Base-by-base conservation (phyloP, 2,797 vertebrate genomes). In the Benthosema pterotum region DNA sequence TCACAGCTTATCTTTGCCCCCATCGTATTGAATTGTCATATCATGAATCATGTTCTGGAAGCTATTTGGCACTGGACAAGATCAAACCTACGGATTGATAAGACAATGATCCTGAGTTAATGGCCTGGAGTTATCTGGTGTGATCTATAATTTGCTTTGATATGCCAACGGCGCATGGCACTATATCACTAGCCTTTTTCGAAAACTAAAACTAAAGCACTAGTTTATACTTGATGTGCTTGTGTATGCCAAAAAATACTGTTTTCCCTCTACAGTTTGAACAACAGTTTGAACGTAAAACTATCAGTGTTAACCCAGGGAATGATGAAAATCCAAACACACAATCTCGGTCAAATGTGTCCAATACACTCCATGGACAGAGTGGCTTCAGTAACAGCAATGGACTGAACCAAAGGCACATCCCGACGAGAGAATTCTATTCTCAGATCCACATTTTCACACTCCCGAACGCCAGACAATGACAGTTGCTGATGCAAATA, bases 1-100 rank as follows among this genome's bases (percentile, higher is more conserved):
- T 81, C 72, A 48, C 61, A 4, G 71, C 78, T 90, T 84, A 90
- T 88, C 87, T 83, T 63, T 52, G 57, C 65, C 71, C 74, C 51
- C 57, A 55, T 38, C 69, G 78, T 86, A 84, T 84, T 81, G 73
- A 68, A 80, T 78, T 69, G 65, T 60, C 54, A 38, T 46, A 46
- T 77, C 43, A 46, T 77, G 71, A 83, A 87, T 73, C 69, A 86
- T 67, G 70, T 73, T 78, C 66, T 60, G 69, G 46, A 63, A 52
- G 60, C 79, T 78, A 79, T 69, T 63, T 25, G 64, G 64, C 70
- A 78, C 28, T 50, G 48, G 68, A 73, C 76, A 80, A 61, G 46
- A 63, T 38, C 42, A 74, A 70, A 77, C 49, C 48, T 56, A 74
- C 63, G 57, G 5, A 43, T 56, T 62, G 66, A 72, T 25, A 80